Conservation (phyloP, 2,113 vertebrate genomes). For the Mastomys coucha region DNA sequence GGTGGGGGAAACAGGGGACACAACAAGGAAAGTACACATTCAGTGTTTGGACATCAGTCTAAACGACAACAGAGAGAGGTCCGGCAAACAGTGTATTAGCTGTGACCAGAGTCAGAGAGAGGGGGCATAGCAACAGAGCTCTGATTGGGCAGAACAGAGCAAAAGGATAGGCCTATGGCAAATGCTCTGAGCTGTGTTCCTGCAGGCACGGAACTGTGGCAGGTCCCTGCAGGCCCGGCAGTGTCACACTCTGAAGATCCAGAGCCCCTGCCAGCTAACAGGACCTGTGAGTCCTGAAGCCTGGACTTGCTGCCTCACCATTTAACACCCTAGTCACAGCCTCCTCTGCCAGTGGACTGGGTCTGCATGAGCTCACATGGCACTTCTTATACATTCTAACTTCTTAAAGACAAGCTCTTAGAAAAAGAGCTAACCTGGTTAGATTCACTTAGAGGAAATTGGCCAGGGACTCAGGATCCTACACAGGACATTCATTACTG, state of each 20-base stretch:
- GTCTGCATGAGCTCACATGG: neutral
- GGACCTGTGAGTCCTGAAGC: neutral
- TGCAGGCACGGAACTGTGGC: neutral
- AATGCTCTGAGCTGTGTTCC: neutral
- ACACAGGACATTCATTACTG: neutral
- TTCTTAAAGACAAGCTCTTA: neutral
- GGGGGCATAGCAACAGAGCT: slow-evolving; percentile 62
- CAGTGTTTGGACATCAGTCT: slow-evolving; percentile 13
- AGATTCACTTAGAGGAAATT: neutral
- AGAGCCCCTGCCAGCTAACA: neutral
- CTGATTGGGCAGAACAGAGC: slow-evolving; percentile 64
- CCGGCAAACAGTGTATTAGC: slow-evolving; percentile 4
- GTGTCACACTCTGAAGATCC: neutral
- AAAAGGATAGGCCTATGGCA: slow-evolving; percentile 24
- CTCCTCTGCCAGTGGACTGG: neutral
- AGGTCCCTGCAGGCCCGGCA: slow-evolving; percentile 53
- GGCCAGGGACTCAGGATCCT: neutral
- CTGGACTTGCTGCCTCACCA: neutral
- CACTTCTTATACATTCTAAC: neutral
- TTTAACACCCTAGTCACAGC: neutral
- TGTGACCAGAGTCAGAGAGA: neutral
- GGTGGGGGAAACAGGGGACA: neutral
- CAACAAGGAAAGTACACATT: neutral
- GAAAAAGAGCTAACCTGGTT: neutral
- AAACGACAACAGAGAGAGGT: slow-evolving; percentile 47